Evolutionary conservation across 2,888 invertebrate genomes (phyloP).

Genomic region (Coelogynopora nodosa): DNA sequence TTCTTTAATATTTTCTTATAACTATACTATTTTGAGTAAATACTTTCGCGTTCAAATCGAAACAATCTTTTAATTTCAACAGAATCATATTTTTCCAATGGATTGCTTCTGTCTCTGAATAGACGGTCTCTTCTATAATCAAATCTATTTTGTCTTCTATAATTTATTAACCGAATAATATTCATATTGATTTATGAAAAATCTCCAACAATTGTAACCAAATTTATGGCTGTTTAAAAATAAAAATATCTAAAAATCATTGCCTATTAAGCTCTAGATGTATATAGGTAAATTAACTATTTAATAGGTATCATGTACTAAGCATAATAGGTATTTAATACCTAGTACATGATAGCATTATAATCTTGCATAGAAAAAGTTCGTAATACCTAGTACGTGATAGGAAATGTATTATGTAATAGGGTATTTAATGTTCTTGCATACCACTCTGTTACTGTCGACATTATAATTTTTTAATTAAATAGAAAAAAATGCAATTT

Average conservation of each 20-base stretch:
- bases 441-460: too few species aligned
- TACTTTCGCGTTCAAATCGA: background rate
- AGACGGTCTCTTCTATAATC: background rate
- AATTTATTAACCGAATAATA: background rate
- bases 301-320: background rate
- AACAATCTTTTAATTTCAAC: background rate
- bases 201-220: background rate
- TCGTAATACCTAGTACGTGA: background rate
- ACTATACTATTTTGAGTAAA: too few species aligned
- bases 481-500: too few species aligned
- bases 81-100: constrained; percentile 11
- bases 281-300: background rate
- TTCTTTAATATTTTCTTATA: too few species aligned
- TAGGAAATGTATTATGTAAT: background rate
- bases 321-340: background rate
- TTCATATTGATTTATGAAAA: background rate
- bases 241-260: background rate
- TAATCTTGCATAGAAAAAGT: background rate
- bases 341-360: background rate
- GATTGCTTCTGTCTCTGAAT: constrained; percentile 1
- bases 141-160: background rate
- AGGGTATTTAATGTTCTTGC: background rate
- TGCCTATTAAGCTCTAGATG: background rate
- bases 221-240: background rate
- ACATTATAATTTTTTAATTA: too few species aligned